Evolutionary conservation across 2,797 vertebrate species (phyloP).

Genomic region (Acipenser transmontanus): DNA sequence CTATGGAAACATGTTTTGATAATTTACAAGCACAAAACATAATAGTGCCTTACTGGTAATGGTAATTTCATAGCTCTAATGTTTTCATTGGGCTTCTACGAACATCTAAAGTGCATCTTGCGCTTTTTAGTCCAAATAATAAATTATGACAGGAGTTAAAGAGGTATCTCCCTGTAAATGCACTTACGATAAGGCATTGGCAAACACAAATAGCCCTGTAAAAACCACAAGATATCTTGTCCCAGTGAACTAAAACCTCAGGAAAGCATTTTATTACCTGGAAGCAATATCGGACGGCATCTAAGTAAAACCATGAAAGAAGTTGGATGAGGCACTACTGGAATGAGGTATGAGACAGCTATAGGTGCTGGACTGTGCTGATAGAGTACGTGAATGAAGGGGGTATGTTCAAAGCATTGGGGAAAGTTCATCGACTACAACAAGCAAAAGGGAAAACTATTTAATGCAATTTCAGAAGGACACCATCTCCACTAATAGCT

Average conservation of each 20-base stretch:
- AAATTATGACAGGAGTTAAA: slow-evolving; percentile 10
- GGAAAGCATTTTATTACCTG: not conserved
- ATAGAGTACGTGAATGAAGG: too few relatives aligned
- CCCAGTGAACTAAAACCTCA: not conserved
- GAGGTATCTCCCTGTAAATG: slow-evolving; percentile 1
- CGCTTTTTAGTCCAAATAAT: slow-evolving; percentile 19
- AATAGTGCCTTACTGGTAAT: slow-evolving; percentile 3
- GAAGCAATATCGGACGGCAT: not conserved
- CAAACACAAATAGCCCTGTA: slow-evolving; percentile 4
- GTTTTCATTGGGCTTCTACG: slow-evolving; percentile 19
- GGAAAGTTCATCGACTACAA: too few relatives aligned
- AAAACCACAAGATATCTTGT: not conserved
- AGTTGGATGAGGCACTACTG: too few relatives aligned
- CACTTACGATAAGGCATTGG: slow-evolving; percentile 10
- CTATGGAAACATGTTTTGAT: slow-evolving; percentile 1
- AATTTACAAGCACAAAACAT: slow-evolving; percentile 8
- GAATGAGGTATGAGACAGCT: too few relatives aligned
- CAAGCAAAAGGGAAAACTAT: too few relatives aligned
- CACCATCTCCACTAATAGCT: too few relatives aligned
- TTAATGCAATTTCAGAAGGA: too few relatives aligned
- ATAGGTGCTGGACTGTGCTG: too few relatives aligned
- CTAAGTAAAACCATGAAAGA: too few relatives aligned
- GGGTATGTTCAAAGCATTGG: too few relatives aligned
- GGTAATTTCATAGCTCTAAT: slow-evolving; percentile 23
- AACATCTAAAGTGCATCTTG: slow-evolving; percentile 22